Evolutionary conservation across 2,888 invertebrate species (phyloP), one percentile per base, ranked within the genome.

Genomic region (Orthosia gracilis): DNA sequence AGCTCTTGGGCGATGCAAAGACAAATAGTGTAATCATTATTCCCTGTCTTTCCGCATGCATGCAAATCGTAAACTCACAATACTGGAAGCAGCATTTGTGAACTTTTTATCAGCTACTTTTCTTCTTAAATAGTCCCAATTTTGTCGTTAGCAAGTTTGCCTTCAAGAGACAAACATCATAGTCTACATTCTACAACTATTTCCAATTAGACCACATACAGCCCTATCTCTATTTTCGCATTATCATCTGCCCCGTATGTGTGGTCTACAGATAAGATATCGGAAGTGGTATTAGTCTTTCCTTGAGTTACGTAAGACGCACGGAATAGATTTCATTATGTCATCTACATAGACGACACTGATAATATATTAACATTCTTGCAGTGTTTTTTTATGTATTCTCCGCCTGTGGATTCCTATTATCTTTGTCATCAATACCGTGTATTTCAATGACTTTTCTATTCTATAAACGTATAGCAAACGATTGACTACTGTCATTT

Each of bases 211-310:
- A 49, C 57, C 23, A 26, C 52, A 54, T 23, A 52, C 18, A 47
- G 47, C 21, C 5, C 18, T 31, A 55, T 64, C 9, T 47, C 13
- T 12, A 70, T 66, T 70, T 79, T 78, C 26, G 45, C 58, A 70
- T 23, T 63, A 63, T 58, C 65, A 49, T 58, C 49, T 77, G 23
- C 2, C 1, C n/a, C 13, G 4, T 5, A 12, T 83, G 83, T 80
- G 79, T 67, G 79, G 79, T 70, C 83, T 31, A 15, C 63, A 57
- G 83, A 71, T 78, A 80, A 78, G 83, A 80, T 83, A 79, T 23
- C 64, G 58, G 47, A 67, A 72, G 58, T 31, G 12, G 21, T 63
- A 71, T 67, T 71, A 71, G 26, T 67, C 54, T 67, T 83, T 54
- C 66, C 65, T 23, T 31, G 26, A 50, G 40, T 83, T 78, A 78